These are phyloP conservation scores for Azemiops feae DNA, from an alignment of 2,113 vertebrate species.

Conservation along the genomic window DNA sequence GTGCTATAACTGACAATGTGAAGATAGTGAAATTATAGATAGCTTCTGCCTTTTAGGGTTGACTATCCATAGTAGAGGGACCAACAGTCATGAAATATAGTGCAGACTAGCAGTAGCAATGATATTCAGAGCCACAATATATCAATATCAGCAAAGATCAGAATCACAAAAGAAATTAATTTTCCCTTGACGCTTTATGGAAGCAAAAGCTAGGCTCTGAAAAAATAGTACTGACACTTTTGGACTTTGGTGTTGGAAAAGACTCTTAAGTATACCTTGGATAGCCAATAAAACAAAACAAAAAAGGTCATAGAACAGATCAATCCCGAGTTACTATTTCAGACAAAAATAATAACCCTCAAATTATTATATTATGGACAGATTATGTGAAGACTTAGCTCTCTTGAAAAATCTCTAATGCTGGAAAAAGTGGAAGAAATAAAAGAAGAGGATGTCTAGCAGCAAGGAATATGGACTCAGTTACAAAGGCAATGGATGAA, in stretches of 20 bases:
- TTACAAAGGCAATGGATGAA: neutral
- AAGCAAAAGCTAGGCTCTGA: neutral
- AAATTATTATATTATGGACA: neutral
- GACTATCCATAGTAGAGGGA: neutral
- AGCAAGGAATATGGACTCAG: neutral
- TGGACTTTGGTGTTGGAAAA: neutral
- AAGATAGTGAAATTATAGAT: neutral
- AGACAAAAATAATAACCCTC: neutral
- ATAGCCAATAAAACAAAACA: neutral
- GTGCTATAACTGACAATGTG: neutral
- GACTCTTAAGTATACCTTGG: neutral
- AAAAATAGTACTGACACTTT: neutral
- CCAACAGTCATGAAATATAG: neutral
- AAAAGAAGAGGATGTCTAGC: neutral
- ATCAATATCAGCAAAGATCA: neutral
- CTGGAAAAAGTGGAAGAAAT: neutral
- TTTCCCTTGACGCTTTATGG: neutral
- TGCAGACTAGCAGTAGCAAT: neutral
- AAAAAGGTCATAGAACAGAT: neutral
- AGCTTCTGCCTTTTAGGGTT: neutral
- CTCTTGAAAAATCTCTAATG: neutral
- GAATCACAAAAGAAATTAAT: neutral
- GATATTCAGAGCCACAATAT: neutral
- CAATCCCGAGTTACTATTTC: neutral
- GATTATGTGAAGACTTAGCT: neutral